Base-by-base conservation (phyloP, 2,888 invertebrate genomes). In the Caenorhabditis afra region DNA sequence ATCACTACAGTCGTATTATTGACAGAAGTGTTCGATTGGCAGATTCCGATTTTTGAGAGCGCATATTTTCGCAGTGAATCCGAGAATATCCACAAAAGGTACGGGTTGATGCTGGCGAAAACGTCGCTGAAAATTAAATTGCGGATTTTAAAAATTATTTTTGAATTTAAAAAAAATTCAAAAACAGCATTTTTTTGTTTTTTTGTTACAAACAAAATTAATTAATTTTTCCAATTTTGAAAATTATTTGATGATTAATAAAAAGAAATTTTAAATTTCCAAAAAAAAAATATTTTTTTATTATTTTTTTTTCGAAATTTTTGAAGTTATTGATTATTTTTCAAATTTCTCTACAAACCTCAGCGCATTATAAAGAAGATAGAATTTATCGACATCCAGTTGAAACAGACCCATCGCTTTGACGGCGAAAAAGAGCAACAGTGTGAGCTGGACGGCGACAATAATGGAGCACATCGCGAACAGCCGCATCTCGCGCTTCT, bases 391-490 rank as follows among this genome's bases (percentile, higher is more conserved):
- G 7, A 76, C 12, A 18, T 23, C 35, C 11, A 76, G 8, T 0
- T 41, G 49, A 20, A 76, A 44, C 1, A 61, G 0, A 16, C 44
- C 41, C 0, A 45, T 18, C 2, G 55, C 61, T 67, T 61, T 68
- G 4, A 76, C 11, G 0, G 37, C 16, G 44, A 76, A 68, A 49
- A 76, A 76, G 3, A 66, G 1, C 1, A 76, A 47, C n/a, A 57
- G 50, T 16, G 55, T 35, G 45, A 76, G 44, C 57, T 76, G 75
- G 18, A 67, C 62, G 11, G 67, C 41, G 4, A 76, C 75, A 10
- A 76, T 55, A n/a, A 76, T 62, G 11, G 75, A 76, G 49, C 67
- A 67, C 75, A 76, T 76, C 18, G 49, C 62, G 29, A 76, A 67
- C 0, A 76, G 75, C 29, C 57, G 22, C 4, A 16, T 8, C 16